These are phyloP conservation scores for Drosophila rhopaloa DNA, from an alignment of 1,140 invertebrate genomes.

Conservation along the genomic window DNA sequence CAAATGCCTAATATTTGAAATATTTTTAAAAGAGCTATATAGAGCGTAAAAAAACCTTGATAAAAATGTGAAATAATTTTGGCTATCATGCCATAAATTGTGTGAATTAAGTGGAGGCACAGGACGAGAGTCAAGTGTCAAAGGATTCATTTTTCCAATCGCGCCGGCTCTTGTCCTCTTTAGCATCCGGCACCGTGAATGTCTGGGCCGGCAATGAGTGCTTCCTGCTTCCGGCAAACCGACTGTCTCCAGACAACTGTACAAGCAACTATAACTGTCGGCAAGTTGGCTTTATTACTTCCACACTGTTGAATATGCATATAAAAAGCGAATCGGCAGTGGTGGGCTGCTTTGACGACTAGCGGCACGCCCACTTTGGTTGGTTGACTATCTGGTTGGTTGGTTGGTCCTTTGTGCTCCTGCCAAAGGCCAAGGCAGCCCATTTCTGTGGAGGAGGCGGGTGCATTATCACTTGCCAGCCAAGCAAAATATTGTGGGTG, in stretches of 20 bases:
- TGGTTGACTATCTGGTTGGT: background rate
- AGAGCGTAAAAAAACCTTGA: no score
- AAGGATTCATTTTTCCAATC: slow-evolving; percentile 40
- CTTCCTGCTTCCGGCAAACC: slow-evolving; percentile 58
- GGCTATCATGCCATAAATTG: slow-evolving; percentile 27
- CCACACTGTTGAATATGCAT: slow-evolving; percentile 81
- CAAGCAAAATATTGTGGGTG: slow-evolving; percentile 73
- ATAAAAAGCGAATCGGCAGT: slow-evolving; percentile 30
- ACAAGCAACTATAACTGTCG: slow-evolving; percentile 74
- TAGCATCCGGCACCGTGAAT: background rate
- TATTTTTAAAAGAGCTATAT: no score
- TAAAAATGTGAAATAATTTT: background rate
- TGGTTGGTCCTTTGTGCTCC: slow-evolving; percentile 10
- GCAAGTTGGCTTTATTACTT: slow-evolving; percentile 83
- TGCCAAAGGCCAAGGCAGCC: slow-evolving; percentile 36
- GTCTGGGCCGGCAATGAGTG: slow-evolving; percentile 65
- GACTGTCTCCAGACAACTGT: slow-evolving; percentile 66
- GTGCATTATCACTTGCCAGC: slow-evolving; percentile 68
- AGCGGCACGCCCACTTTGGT: slow-evolving; percentile 29
- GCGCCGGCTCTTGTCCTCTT: slow-evolving; percentile 9
- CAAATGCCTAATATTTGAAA: no score
- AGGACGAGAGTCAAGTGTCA: slow-evolving; percentile 39
- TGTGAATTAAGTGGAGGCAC: slow-evolving; percentile 24
- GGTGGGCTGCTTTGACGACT: slow-evolving; percentile 59
- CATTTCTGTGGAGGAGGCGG: slow-evolving; percentile 28